Conservation (phyloP, 2,797 vertebrate species). For the Ispidina lecontei region DNA sequence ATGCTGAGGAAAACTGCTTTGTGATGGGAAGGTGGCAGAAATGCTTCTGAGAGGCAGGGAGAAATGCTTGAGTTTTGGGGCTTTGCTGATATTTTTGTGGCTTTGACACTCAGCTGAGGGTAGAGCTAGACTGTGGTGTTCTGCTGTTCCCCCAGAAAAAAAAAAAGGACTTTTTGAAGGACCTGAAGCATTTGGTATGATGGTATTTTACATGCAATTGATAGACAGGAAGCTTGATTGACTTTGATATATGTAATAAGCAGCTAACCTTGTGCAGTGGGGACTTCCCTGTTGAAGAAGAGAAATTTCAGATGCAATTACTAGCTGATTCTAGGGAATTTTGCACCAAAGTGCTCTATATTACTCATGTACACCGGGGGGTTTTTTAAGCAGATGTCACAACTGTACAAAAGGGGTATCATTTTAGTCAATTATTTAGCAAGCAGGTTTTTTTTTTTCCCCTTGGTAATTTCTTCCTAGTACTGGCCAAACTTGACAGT, state of each 20-base stretch:
- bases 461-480: conserved; percentile 49
- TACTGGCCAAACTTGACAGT: conserved; percentile 30
- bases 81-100: neutral
- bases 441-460: neutral
- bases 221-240: conserved; percentile 52
- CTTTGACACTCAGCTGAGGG: neutral
- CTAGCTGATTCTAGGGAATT: conserved; percentile 71
- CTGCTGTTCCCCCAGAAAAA: neutral
- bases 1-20: neutral
- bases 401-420: conserved; percentile 39
- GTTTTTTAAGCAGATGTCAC: conserved; percentile 68
- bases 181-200: neutral
- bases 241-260: conserved; percentile 46
- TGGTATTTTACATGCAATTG: neutral
- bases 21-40: neutral
- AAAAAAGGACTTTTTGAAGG: neutral
- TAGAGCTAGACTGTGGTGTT: neutral
- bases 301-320: conserved; percentile 59
- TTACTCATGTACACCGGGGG: conserved; percentile 51
- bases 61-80: neutral
- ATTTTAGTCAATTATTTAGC: conserved; percentile 59
- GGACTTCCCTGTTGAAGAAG: conserved; percentile 65
- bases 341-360: conserved; percentile 54
- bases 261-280: conserved; percentile 44
- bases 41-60: neutral